Conservation (phyloP, 1,140 invertebrate genomes). For the Drosophila aff. region DNA sequence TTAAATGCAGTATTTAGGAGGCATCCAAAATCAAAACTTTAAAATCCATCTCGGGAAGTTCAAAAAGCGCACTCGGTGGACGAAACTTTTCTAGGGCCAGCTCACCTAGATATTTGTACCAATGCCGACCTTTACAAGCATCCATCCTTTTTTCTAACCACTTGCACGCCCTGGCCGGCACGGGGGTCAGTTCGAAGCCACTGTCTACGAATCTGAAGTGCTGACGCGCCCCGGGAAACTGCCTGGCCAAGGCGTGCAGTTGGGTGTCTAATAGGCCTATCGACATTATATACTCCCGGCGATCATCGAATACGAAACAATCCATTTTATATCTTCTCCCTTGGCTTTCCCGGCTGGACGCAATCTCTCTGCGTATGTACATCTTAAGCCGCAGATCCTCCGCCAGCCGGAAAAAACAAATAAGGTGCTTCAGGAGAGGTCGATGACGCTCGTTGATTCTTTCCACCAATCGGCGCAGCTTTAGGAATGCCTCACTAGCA, state of each 20-base stretch:
- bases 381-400: neutral
- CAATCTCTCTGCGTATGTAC: neutral
- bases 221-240: neutral
- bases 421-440: accelerated
- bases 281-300: neutral
- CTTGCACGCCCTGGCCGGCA: neutral
- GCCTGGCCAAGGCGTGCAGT: neutral
- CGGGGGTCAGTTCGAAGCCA: neutral
- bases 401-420: neutral
- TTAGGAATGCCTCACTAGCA: neutral
- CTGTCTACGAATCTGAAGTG: neutral
- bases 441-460: neutral
- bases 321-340: neutral
- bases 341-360: no score
- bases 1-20: no score
- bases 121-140: no score
- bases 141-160: neutral
- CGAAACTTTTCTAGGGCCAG: no score
- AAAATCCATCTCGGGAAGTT: no score
- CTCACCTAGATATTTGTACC: no score
- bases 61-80: no score
- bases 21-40: no score
- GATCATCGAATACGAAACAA: neutral
- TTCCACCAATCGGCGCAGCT: accelerated
- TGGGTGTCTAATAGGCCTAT: neutral